Conservation (phyloP, 2,888 invertebrate genomes). For the Xylota segnis region DNA sequence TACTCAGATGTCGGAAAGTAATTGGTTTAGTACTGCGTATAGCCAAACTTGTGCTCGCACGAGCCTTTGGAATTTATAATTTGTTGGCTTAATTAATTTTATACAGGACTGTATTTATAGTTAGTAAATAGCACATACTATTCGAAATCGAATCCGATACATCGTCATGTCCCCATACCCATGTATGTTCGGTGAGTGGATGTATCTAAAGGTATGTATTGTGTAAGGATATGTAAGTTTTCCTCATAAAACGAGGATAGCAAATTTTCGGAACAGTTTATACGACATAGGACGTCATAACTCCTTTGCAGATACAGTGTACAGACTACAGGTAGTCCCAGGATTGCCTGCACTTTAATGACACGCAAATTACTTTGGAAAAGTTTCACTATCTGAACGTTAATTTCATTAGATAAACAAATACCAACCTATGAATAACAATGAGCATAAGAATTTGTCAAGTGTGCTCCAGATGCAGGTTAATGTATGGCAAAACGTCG, state of each 20-base stretch:
- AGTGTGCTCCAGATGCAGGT: slow-evolving; percentile 10
- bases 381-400: slow-evolving; percentile 5
- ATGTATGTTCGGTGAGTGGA: too few species aligned
- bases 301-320: not conserved
- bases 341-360: not conserved
- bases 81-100: not conserved
- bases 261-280: too few species aligned
- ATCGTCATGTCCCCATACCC: too few species aligned
- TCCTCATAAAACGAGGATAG: too few species aligned
- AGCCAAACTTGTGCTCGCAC: not conserved
- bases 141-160: too few species aligned
- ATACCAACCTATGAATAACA: slow-evolving; percentile 32
- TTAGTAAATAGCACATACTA: too few species aligned
- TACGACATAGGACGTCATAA: too few species aligned
- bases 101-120: not conserved
- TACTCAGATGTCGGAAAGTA: not conserved
- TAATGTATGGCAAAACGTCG: slow-evolving; percentile 21
- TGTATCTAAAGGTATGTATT: too few species aligned
- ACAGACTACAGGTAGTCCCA: not conserved
- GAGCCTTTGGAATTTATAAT: not conserved
- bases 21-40: not conserved
- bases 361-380: slow-evolving; percentile 16
- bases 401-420: slow-evolving; percentile 16
- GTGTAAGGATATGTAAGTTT: too few species aligned
- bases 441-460: slow-evolving; percentile 23